A percentile compares a stretch with the other conserved stretches of the same genome.
Evolutionary conservation across 2,797 vertebrate genomes (phyloP).

Genomic region (Scyliorhinus canicula): DNA sequence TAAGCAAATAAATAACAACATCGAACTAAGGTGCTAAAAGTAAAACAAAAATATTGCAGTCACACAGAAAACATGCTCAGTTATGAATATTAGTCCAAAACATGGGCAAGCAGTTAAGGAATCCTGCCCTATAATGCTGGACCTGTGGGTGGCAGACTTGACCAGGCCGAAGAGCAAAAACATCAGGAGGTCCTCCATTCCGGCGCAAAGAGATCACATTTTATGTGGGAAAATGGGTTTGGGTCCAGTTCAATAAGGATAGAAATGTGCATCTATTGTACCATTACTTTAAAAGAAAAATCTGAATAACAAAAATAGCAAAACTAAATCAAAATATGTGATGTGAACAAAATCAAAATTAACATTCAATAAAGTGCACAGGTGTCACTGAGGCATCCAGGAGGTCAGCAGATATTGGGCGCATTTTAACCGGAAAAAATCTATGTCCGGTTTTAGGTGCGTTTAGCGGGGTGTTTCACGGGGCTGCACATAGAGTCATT

Average conservation of each 20-base stretch:
- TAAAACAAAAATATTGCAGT: not conserved
- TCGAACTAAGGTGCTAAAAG: not conserved
- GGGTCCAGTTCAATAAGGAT: not conserved
- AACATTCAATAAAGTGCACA: not conserved
- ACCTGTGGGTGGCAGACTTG: slow-evolving; percentile 2
- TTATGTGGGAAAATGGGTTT: not conserved
- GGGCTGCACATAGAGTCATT: no score
- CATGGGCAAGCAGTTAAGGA: not conserved
- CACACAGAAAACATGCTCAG: not conserved
- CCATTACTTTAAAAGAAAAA: not conserved
- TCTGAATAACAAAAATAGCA: not conserved
- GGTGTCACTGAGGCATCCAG: not conserved
- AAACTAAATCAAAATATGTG: not conserved
- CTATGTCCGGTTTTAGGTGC: no score
- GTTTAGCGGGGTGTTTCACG: no score
- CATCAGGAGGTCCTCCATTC: not conserved
- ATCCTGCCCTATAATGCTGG: not conserved
- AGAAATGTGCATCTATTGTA: not conserved
- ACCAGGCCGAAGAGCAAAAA: not conserved
- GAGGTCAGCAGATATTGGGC: not conserved
- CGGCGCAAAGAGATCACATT: not conserved
- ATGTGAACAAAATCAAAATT: not conserved
- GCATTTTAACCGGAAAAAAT: no score
- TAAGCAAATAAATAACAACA: not conserved
- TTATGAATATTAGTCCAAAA: not conserved